Evolutionary conservation across 2,888 invertebrate genomes (phyloP).

Genomic region (Alentia gelatinosa): DNA sequence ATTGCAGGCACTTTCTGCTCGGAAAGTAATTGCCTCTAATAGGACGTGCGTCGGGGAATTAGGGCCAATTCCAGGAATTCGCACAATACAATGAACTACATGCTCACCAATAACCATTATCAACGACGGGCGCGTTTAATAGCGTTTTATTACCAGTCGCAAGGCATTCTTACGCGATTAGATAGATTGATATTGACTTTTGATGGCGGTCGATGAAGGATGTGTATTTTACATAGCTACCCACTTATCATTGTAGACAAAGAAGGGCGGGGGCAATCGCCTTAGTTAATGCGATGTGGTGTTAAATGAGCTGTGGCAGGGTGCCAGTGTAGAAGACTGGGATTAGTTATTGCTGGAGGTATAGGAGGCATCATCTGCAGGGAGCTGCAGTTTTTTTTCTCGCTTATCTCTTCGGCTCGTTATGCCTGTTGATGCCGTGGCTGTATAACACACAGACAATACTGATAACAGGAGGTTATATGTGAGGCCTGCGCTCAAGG

Average conservation of each 20-base stretch:
- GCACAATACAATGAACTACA: neutral
- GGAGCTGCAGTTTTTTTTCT: neutral
- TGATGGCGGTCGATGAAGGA: neutral
- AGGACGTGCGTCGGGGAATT: neutral
- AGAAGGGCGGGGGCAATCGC: no score
- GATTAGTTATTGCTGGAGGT: neutral
- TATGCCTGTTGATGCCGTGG: neutral
- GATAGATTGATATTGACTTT: neutral
- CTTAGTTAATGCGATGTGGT: no score
- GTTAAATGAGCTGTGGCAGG: neutral
- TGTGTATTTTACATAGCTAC: neutral
- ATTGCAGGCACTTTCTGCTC: neutral
- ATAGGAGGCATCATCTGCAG: neutral
- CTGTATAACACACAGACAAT: neutral
- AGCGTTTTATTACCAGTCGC: neutral
- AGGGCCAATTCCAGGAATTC: neutral
- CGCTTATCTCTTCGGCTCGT: neutral
- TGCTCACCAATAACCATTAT: neutral
- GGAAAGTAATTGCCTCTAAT: neutral
- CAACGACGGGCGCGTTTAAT: neutral
- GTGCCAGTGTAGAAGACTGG: neutral
- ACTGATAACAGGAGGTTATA: no score
- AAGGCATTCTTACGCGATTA: neutral
- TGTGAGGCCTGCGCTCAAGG: no score
- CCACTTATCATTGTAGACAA: neutral